Conservation (phyloP, 2,888 invertebrate genomes). For the Chrysomela aeneicollis region DNA sequence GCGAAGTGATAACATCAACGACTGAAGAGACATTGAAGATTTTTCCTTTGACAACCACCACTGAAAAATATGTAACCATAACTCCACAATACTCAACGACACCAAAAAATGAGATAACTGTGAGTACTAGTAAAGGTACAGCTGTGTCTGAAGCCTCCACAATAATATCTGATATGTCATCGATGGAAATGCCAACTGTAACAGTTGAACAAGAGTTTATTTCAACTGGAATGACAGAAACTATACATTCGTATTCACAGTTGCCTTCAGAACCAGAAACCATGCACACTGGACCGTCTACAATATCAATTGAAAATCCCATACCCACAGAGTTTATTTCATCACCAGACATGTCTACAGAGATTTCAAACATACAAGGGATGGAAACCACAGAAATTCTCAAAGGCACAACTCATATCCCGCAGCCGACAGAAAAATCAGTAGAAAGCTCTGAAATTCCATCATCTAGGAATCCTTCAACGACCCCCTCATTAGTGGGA, state of each 20-base stretch:
- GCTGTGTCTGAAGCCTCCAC: too few species aligned
- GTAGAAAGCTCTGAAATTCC: background rate
- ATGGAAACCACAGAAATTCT: too few species aligned
- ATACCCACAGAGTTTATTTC: too few species aligned
- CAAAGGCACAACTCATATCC: too few species aligned
- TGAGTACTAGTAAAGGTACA: too few species aligned
- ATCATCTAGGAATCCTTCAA: background rate
- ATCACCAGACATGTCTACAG: too few species aligned
- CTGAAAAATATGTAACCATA: constrained; percentile 35
- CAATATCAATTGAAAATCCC: too few species aligned
- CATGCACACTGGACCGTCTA: background rate
- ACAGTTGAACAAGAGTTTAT: too few species aligned
- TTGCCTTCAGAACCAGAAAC: background rate
- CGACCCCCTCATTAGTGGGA: background rate
- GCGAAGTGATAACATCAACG: constrained; percentile 46
- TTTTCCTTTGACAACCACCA: constrained; percentile 37
- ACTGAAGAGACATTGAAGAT: constrained; percentile 41
- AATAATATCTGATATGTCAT: too few species aligned
- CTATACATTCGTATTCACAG: background rate
- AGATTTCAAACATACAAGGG: too few species aligned
- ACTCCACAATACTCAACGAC: constrained; percentile 34
- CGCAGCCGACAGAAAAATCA: constrained; percentile 7
- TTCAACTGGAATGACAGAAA: background rate
- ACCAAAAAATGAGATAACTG: background rate
- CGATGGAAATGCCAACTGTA: too few species aligned